phyloP scores from a whole-genome alignment of 2,888 invertebrate species.

The Lasioglossum lativentre region DNA sequence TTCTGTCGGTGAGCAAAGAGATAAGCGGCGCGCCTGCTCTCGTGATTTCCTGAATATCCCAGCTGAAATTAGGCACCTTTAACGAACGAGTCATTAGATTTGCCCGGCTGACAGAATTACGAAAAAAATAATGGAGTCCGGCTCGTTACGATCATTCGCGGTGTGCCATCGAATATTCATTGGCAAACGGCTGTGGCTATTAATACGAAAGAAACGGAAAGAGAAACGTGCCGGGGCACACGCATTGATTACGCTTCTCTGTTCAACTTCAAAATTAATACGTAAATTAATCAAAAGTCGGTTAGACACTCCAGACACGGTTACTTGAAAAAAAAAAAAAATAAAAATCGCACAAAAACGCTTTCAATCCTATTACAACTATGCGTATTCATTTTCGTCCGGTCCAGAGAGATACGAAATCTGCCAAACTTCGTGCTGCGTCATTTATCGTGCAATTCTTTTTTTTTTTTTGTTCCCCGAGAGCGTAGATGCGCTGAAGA shows the following conservation, averaged over 20 bases:
- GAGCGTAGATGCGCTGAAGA: conserved; percentile 45
- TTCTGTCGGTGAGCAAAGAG: neutral
- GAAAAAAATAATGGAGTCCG: neutral
- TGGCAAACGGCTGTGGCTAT: neutral
- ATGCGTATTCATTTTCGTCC: neutral
- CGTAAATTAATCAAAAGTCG: neutral
- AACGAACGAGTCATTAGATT: neutral
- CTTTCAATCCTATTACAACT: neutral
- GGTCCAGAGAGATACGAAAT: neutral
- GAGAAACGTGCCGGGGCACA: neutral
- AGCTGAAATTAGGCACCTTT: neutral
- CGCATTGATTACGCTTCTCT: neutral
- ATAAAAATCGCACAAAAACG: neutral
- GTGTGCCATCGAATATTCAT: neutral
- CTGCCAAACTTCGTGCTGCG: neutral
- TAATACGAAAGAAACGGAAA: neutral
- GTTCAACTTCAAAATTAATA: neutral
- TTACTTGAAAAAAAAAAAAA: neutral
- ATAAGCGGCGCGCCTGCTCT: neutral
- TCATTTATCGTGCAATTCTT: conserved; percentile 6
- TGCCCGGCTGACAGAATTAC: neutral
- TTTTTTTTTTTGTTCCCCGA: neutral
- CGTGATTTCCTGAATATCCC: neutral
- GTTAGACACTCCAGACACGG: neutral
- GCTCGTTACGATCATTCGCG: neutral